Evolutionary conservation across 2,797 vertebrate species (phyloP).

Genomic region (Acestrorhynchus altus): DNA sequence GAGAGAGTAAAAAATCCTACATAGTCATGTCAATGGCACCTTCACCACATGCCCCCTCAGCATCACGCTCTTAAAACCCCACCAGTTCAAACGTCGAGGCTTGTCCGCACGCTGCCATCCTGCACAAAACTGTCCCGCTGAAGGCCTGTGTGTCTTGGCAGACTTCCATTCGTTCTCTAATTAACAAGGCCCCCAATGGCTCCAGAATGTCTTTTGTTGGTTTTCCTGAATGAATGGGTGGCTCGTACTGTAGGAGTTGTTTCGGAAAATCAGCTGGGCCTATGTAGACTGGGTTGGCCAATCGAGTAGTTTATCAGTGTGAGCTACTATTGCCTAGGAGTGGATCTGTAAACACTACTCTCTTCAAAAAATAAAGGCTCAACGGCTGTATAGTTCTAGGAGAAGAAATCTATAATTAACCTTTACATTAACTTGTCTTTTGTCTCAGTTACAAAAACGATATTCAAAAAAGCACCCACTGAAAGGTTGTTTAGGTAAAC

Average conservation of each 20-base stretch:
- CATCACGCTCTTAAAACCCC: constrained; percentile 1
- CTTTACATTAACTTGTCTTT: too few species aligned
- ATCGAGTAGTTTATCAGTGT: constrained; percentile 24
- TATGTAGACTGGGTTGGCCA: constrained; percentile 17
- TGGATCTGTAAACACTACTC: not conserved
- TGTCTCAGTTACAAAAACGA: not conserved
- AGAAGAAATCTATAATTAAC: not conserved
- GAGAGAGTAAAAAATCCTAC: constrained; percentile 1
- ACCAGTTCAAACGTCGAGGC: not conserved
- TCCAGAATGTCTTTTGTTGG: constrained; percentile 59
- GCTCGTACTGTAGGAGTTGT: constrained; percentile 21
- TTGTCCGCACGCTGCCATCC: constrained; percentile 59
- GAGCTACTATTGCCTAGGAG: constrained; percentile 4
- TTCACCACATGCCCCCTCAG: not conserved
- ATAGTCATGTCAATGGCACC: not conserved
- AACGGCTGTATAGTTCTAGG: not conserved
- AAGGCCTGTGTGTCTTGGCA: constrained; percentile 64
- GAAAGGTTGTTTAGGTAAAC: not conserved
- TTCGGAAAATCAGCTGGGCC: constrained; percentile 17
- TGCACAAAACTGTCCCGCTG: constrained; percentile 68
- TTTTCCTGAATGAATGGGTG: constrained; percentile 25
- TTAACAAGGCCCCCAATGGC: constrained; percentile 72
- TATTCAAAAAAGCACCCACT: not conserved
- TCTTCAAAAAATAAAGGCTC: not conserved
- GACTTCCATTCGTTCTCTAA: constrained; percentile 75